Evolutionary conservation across 2,113 vertebrate species (phyloP), one percentile per base, ranked within the genome.

Genomic region (Muntiacus reevesi): DNA sequence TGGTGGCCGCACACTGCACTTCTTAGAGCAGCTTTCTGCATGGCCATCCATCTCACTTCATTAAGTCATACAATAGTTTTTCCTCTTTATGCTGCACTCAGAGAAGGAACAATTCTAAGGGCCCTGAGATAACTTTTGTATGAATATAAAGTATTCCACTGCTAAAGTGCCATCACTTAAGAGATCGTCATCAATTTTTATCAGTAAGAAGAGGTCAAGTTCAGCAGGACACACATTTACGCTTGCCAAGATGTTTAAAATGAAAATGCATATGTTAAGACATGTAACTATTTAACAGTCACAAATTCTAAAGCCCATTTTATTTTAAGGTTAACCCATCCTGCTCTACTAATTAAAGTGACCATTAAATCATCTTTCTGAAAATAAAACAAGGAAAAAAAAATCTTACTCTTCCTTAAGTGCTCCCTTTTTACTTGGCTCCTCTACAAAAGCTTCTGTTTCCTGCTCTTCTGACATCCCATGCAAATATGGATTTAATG

Each of bases 391-490:
- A 19, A 50, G 67, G 12, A 82, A 21, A 10, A 84, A 55, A 76
- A 50, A 45, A 57, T 97, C 99, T 98, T 99, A 99, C 99, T 99
- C 99, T 98, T 99, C 99, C 98, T 99, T 99, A 55, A 99, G 99
- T 64, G 99, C 99, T 97, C 99, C 99, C 98, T 99, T 99, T 98
- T 99, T 99, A 98, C 98, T 99, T 0, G 98, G 98, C 36, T 99
- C 99, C 83, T 99, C 99, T 36, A 99, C 99, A 84, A 99, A 99
- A 0, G 99, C 99, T 84, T 99, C 99, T 0, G 99, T 98, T 50
- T 99, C 99, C 7, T 99, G 99, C 16, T 99, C 99, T 97, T 99
- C 99, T 79, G 99, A 99, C 97, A 99, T 99, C 86, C 99, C 99
- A 55, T 99, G 99, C 52, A 99, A 98, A 97, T 99, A 99, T 0